Evolutionary conservation across 2,113 vertebrate genomes (phyloP).

Genomic region (Entomyzon cyanotis): DNA sequence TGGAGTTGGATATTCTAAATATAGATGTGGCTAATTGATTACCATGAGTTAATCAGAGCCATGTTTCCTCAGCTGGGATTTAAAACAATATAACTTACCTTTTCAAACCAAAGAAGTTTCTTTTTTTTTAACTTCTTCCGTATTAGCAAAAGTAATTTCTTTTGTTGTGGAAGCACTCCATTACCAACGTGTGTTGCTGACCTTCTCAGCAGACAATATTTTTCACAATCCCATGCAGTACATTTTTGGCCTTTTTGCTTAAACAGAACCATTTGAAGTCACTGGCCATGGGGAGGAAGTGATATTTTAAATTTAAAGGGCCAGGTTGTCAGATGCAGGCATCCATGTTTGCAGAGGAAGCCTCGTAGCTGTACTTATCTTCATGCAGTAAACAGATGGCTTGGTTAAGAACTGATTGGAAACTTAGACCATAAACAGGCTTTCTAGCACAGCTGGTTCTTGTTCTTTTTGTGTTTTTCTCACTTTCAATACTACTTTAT

Average conservation of each 20-base stretch:
- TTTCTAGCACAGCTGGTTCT: conserved; percentile 35
- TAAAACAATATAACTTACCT: conserved; percentile 39
- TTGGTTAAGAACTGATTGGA: conserved; percentile 14
- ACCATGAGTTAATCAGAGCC: conserved; percentile 11
- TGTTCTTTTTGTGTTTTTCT: conserved; percentile 52
- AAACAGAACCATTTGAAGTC: neutral
- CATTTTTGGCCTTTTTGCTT: neutral
- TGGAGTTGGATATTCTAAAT: conserved; percentile 47
- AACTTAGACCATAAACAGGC: neutral
- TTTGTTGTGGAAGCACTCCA: neutral
- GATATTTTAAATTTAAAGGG: conserved; percentile 22
- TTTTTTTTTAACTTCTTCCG: neutral
- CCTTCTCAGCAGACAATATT: neutral
- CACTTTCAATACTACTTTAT: conserved; percentile 41
- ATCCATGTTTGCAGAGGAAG: neutral
- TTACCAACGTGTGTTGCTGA: neutral
- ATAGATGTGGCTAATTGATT: conserved; percentile 50
- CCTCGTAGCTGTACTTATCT: neutral
- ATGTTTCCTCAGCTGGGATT: conserved; percentile 36
- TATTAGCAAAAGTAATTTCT: neutral
- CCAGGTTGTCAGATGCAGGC: neutral
- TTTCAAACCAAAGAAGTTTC: conserved; percentile 3
- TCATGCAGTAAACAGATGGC: conserved; percentile 16
- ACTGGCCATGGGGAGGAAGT: neutral
- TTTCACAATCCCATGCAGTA: neutral